Base-by-base conservation (phyloP, 2,888 invertebrate species). In the Agrilus mali region DNA sequence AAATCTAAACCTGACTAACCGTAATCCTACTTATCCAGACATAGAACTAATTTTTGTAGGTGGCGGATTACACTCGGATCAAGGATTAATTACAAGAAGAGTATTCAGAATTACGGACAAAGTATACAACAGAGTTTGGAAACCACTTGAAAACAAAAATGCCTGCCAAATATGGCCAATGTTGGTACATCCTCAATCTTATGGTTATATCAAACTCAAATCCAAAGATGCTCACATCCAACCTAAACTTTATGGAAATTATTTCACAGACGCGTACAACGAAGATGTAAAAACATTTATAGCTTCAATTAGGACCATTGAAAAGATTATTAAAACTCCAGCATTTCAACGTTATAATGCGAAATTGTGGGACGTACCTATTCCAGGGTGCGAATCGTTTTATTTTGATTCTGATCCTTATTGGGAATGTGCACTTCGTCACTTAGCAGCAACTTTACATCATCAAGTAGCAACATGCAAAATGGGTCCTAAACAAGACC, bases 181-280 rank as follows among this genome's bases (percentile, higher is more conserved):
- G 68, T 59, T 85, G 31, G 74, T 85, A 62, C 71, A 82, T 49
- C 85, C 86, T 0, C 74, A 76, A 57, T 84, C 84, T n/a, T 70
- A 71, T 50, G 85, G 86, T 0, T 69, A 75, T 47, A 63, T 86
- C 0, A 71, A 69, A 61, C 68, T 92, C n/a, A 74, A 71, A 55
- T 81, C 78, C 10, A 77, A 69, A 45, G 77, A 88, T 60, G 86
- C 88, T 0, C 74, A 74, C 52, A 72, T 77, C 0, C 75, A 80
- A 53, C 87, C 90, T 0, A 66, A 74, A n/a, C 71, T 89, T 41
- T 76, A 86, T 51, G 83, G 87, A 0, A 86, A 85, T 60, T 95
- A 92, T 63, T 76, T 90, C 57, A 72, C 78, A 0, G 74, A 80
- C 55, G 69, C 71, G 5, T 63, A 54, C 20, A 46, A 50, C 69